Conservation (phyloP, 2,888 invertebrate species). For the Fabriciana adippe region DNA sequence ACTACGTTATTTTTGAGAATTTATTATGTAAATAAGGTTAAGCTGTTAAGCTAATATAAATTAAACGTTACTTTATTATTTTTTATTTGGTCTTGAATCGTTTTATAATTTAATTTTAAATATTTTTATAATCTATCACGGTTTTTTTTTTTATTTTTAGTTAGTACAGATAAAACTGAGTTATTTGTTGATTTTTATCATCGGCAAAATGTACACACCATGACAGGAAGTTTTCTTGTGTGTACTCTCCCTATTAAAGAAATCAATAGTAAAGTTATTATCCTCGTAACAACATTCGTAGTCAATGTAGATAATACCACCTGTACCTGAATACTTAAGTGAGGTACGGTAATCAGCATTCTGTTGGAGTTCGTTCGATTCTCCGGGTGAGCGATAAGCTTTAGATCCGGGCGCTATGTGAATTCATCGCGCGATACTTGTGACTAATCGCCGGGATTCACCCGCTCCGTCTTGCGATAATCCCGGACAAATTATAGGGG, state of each 20-base stretch:
- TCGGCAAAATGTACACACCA: too few species aligned
- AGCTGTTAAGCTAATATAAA: too few species aligned
- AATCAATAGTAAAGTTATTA: conserved; percentile 26
- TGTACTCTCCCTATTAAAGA: conserved; percentile 17
- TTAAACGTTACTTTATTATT: too few species aligned
- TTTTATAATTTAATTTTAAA: too few species aligned
- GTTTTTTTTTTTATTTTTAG: too few species aligned
- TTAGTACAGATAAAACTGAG: too few species aligned
- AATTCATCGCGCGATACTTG: conserved; percentile 72
- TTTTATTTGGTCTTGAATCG: not conserved
- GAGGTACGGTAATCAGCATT: conserved; percentile 72
- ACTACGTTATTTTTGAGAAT: not conserved
- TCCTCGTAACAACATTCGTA: conserved; percentile 55
- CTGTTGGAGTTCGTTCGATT: conserved; percentile 62
- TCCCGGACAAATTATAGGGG: conserved; percentile 78
- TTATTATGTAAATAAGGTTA: not conserved
- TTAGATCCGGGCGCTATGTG: conserved; percentile 48
- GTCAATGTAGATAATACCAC: conserved; percentile 70
- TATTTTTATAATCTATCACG: too few species aligned
- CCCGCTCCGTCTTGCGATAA: conserved; percentile 74
- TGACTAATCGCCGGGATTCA: conserved; percentile 80
- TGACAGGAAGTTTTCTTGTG: too few species aligned
- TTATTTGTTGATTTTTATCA: too few species aligned
- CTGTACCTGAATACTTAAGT: conserved; percentile 75
- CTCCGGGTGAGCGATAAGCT: conserved; percentile 62